Base-by-base conservation (phyloP, 2,797 vertebrate genomes). In the Anniella stebbinsi region DNA sequence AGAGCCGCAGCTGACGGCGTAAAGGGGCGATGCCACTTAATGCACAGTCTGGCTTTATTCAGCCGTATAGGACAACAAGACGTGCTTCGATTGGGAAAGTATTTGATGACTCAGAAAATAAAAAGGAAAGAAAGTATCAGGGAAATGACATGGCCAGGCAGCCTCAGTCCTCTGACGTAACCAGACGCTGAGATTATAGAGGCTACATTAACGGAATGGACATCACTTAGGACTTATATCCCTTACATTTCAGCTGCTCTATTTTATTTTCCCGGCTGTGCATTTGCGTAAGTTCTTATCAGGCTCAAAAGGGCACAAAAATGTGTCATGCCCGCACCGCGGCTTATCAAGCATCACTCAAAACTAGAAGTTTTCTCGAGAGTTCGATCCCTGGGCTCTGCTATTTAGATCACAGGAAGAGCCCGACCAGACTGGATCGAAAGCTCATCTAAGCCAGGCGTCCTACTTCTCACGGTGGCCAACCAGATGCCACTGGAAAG, bases 121-220 rank as follows among this genome's bases (percentile, higher is more conserved):
- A 83, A 57, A 54, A 2, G 6, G 67, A 28, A 57, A 75, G 17
- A 33, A 86, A 17, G 25, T 36, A 33, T 21, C 23, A 4, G 45
- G 41, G 73, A 76, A 45, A 30, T 45, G 25, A 77, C 73, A 75
- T 41, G 23, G 73, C 17, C 6, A 21, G 73, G 21, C 17, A 73
- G 84, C 36, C 23, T 11, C 17, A 48, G 51, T 84, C 48, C 88
- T 48, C 38, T 0, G 0, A 83, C 63, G 57, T 2, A 28, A 0
- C 41, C 12, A 69, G 60, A 28, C 25, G 1, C 51, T 0, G 15
- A 45, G 38, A 51, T 13, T 60, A 80, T 36, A 25, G 13, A 0
- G 69, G 11, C 13, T 0, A 0, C 12, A 15, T 9, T 0, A 9
- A 2, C 12, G 0, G 41, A 48, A 0, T 1, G 0, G 0, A 0